phyloP scores from a whole-genome alignment of 2,113 vertebrate species.

The Nibea albiflora region DNA sequence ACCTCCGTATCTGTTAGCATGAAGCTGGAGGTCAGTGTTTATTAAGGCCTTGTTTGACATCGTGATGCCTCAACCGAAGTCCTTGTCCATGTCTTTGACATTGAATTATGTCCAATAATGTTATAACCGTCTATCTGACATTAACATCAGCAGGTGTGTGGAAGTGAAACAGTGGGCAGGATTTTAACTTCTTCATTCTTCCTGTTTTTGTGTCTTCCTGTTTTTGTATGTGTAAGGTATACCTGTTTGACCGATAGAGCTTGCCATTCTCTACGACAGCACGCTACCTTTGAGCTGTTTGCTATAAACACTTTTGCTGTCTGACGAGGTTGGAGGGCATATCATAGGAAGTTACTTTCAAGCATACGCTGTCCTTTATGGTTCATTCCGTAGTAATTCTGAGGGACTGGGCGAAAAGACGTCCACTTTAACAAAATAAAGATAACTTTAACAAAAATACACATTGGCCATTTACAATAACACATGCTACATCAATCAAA shows the following conservation, averaged over 20 bases:
- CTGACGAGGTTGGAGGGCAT: neutral
- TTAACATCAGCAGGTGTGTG: neutral
- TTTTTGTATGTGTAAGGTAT: neutral
- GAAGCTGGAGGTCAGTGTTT: slow-evolving; percentile 51
- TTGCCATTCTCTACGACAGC: neutral
- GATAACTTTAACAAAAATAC: slow-evolving; percentile 1
- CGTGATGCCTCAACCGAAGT: neutral
- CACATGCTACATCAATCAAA: slow-evolving; percentile 39
- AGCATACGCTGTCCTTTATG: slow-evolving; percentile 1
- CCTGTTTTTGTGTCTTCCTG: no score
- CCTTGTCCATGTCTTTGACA: neutral
- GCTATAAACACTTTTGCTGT: neutral
- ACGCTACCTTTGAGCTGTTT: no score
- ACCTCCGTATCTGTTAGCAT: slow-evolving; percentile 35
- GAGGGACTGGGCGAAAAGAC: neutral
- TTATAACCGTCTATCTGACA: neutral
- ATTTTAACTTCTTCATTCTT: neutral
- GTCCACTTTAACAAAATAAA: slow-evolving; percentile 10
- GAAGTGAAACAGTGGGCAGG: neutral
- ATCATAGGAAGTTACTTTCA: neutral
- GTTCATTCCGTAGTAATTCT: slow-evolving; percentile 28
- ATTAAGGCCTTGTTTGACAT: slow-evolving; percentile 39
- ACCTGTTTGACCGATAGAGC: no score
- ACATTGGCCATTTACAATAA: slow-evolving; percentile 2
- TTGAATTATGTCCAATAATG: neutral